Base-by-base conservation (phyloP, 2,797 vertebrate species). In the Anabas testudineus region DNA sequence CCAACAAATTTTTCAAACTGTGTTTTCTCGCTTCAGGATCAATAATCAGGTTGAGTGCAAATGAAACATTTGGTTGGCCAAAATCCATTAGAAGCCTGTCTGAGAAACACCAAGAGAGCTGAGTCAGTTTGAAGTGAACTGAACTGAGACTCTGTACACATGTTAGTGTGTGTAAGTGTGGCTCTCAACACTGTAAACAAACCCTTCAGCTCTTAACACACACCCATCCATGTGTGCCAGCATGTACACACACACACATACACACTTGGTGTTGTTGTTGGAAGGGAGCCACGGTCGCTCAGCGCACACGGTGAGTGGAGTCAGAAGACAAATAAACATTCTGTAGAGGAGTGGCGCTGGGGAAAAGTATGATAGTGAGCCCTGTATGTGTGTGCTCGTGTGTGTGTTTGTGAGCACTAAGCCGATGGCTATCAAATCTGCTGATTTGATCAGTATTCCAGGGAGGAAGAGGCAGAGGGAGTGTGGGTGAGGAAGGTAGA, bases 251-350 rank as follows among this genome's bases (percentile, higher is more conserved):
- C 55, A 71, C 42, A 55, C 58, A 64, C 53, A 66, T 58, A 59
- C 49, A 76, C 54, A 63, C 76, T 69, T 21, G 18, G 46, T 86
- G 89, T 89, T 91, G 83, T 85, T 88, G 79, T 91, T 92, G 91
- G 91, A 92, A 65, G 12, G 18, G 42, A 84, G 89, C 91, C 91
- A 90, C 6, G 46, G 80, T 82, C 42, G 64, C 82, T 85, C 81
- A 13, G 66, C 71, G 52, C 81, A 81, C 89, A 86, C 81, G 68
- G 86, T 86, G 84, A 89, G 87, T 85, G 87, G 88, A 90, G 88
- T 90, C 87, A 90, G 84, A 88, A 91, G 88, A 91, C 88, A 91
- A 91, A 92, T 90, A 92, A 92, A 91, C 91, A 92, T 65, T 87
- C 68, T 71, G 88, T 75, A 53, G 72, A 88, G 78, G 82, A 91